Percentiles rank a stretch among this genome's conserved stretches.
phyloP scores from a whole-genome alignment of 2,113 vertebrate genomes.

The Sprattus sprattus region DNA sequence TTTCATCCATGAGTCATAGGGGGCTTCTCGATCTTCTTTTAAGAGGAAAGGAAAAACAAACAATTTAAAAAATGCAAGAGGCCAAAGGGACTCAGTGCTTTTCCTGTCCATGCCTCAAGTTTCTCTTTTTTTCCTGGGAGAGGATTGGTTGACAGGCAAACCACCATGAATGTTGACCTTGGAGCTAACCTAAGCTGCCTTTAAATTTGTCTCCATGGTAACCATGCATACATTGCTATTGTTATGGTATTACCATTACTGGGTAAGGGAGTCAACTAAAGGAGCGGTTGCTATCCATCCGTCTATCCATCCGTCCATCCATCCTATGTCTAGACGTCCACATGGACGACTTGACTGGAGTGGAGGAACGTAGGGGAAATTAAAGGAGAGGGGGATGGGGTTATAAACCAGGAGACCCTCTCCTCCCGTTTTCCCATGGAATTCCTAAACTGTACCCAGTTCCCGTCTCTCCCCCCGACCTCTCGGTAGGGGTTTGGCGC shows the following conservation, averaged over 20 bases:
- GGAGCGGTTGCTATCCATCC: background rate
- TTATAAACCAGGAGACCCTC: background rate
- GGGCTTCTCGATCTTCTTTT: background rate
- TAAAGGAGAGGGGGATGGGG: background rate
- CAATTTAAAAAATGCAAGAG: constrained; percentile 45
- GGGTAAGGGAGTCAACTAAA: background rate
- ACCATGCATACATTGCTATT: constrained; percentile 1
- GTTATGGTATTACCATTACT: background rate
- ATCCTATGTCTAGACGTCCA: constrained; percentile 30
- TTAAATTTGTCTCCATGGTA: background rate
- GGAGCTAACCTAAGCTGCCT: background rate
- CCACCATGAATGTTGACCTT: background rate
- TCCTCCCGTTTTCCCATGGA: constrained; percentile 21
- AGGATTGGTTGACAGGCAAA: background rate
- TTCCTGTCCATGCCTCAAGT: background rate
- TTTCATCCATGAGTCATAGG: background rate
- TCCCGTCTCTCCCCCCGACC: constrained; percentile 37
- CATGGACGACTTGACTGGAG: constrained; percentile 8
- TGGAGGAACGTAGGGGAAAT: background rate
- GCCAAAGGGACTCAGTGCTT: constrained; percentile 34
- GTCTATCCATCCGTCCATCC: background rate
- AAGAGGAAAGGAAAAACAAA: constrained; percentile 43
- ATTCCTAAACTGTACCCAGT: constrained; percentile 32
- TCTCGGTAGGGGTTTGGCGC: constrained; percentile 48
- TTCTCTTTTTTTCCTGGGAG: background rate